Conservation (phyloP, 2,113 vertebrate genomes). For the Barnardius zonarius region DNA sequence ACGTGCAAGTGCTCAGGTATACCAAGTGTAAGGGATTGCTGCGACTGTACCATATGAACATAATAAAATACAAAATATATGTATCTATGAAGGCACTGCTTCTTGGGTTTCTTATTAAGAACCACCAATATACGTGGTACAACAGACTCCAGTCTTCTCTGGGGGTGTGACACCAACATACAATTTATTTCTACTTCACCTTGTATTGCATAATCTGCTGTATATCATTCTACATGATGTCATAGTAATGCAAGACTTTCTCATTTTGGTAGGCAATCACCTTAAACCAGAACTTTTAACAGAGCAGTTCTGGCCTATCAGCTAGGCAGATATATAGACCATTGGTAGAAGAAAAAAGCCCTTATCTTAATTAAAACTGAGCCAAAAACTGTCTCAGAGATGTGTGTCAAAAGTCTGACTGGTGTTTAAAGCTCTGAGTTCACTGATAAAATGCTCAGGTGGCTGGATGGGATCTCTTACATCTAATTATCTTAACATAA, state of each 20-base stretch:
- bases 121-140: fast-evolving
- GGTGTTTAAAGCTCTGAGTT: not conserved
- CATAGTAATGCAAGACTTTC: not conserved
- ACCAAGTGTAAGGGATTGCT: not conserved
- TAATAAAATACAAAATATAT: not conserved
- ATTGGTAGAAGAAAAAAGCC: not conserved
- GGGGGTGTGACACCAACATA: not conserved
- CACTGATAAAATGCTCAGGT: not conserved
- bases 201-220: not conserved
- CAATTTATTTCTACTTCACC: not conserved
- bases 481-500: not conserved
- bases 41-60: not conserved
- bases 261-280: not conserved
- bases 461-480: not conserved
- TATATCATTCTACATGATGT: not conserved
- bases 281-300: not conserved
- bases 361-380: not conserved
- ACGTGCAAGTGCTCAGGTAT: not conserved
- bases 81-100: not conserved
- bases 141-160: not conserved
- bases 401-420: not conserved
- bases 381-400: not conserved
- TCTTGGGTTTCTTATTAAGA: not conserved
- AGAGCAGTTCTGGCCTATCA: not conserved
- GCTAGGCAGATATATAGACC: not conserved